These are phyloP conservation scores for Lasioglossum zephyrum DNA, from an alignment of 2,888 invertebrate genomes.

Conservation along the genomic window DNA sequence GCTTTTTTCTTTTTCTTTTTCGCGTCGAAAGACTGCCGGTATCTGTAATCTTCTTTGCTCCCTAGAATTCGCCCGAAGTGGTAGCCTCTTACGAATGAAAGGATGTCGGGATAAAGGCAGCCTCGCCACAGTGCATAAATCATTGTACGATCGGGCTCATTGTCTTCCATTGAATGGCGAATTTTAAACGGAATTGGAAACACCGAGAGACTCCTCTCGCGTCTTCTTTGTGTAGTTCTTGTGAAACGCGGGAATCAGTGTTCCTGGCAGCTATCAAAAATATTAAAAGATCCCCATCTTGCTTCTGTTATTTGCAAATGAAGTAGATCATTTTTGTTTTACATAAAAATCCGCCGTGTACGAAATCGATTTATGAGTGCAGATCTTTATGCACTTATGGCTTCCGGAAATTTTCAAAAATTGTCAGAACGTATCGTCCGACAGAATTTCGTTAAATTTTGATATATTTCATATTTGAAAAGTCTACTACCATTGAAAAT, in stretches of 20 bases:
- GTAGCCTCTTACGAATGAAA: constrained; percentile 45
- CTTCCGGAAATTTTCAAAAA: too few species aligned
- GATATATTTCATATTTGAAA: too few species aligned
- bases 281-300: too few species aligned
- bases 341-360: too few species aligned
- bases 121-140: constrained; percentile 6
- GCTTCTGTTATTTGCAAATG: too few species aligned
- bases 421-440: too few species aligned
- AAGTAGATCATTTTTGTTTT: too few species aligned
- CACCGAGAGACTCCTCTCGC: background rate
- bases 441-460: too few species aligned
- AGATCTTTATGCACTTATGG: too few species aligned
- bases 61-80: constrained; percentile 39
- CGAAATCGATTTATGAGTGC: too few species aligned
- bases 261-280: too few species aligned
- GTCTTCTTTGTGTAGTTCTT: background rate
- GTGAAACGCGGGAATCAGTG: background rate
- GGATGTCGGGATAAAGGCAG: constrained; percentile 32
- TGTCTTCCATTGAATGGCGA: constrained; percentile 13
- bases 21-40: constrained; percentile 39
- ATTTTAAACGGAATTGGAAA: constrained; percentile 7
- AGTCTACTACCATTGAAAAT: too few species aligned
- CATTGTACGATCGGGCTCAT: constrained; percentile 16
- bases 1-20: constrained; percentile 20
- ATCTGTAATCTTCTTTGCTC: constrained; percentile 30